Base-by-base conservation (phyloP, 2,888 invertebrate genomes). In the Trissolcus japonicus region DNA sequence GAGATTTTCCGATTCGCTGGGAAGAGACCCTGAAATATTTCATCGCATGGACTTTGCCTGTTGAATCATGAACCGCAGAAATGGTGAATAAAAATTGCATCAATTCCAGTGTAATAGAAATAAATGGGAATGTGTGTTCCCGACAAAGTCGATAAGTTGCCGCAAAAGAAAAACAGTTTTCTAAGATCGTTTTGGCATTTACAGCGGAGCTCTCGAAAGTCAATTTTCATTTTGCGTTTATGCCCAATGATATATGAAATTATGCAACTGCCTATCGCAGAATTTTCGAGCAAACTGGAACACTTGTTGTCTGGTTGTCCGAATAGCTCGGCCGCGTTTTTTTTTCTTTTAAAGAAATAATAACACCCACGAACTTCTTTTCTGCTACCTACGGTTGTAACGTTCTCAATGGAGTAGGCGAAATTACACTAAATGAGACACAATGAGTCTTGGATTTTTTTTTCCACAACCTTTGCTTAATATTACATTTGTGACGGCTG, bases 271-370 rank as follows among this genome's bases (percentile, higher is more conserved):
- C n/a, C n/a, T n/a, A 29, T 29, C 56, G 53, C 51, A 21, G 60
- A 67, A 76, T 66, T 76, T 66, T 65, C 50, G 57, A 61, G 53
- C 54, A 25, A 76, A 76, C 66, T 76, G 25, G 71, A 66, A 71
- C 76, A 76, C 76, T 71, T 76, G 76, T 76, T 71, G 76, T 76
- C 71, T 72, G 60, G 53, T 29, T 76, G 51, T 69, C 74, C 63
- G 63, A 75, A 75, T 65, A 60, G 54, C 60, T 59, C 6, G 4
- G 29, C 29, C 6, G 29, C 19, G 19, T 74, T 21, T 56, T 46
- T 41, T 35, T 41, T 50, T 75, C 59, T 68, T 67, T 63, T 51
- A 63, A 51, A 50, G 40, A 50, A 59, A 75, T 59, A 75, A 68
- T 63, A 41, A 76, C 75, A 61, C 75, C 75, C 60, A 76, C 75